Evolutionary conservation across 2,888 invertebrate genomes (phyloP), one percentile per base, ranked within the genome.

Genomic region (Cryptus viduatorius): DNA sequence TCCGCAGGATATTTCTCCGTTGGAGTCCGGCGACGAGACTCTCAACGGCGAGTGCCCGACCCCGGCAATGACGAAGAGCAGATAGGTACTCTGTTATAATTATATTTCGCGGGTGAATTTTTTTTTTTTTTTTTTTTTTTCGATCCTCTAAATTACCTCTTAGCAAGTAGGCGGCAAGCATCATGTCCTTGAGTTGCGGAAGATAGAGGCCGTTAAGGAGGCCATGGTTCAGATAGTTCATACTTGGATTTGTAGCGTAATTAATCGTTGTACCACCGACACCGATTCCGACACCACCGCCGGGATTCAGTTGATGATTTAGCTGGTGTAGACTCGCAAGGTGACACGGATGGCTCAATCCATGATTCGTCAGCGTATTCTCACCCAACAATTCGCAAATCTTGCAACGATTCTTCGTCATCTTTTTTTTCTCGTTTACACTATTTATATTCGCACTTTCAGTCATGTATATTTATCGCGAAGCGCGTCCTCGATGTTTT

Each of bases 141-240:
- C 48, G 59, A 75, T 56, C 46, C 76, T 69, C 64, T 44, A 59
- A 83, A 84, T 82, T 87, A 96, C 96, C 96, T 96, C 95, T 94
- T 89, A 96, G 94, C 92, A 96, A 94, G 94, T 95, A 96, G 89
- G 96, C 95, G 86, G 95, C 95, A 89, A 96, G 94, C 94, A 96
- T 95, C 94, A 96, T 95, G 93, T 96, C 95, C 94, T 95, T 95
- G 90, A 96, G 94, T 92, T 95, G 95, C 80, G 95, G 95, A 90
- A 95, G 92, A 91, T 95, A 94, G 87, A 95, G 94, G 79, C 95
- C 94, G 89, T 91, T 90, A 75, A 92, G 87, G 79, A 92, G 85
- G 48, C 91, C 91, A 82, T 92, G 90, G 86, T 91, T 92, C 88
- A 87, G 83, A 80, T 88, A 88, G 85, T 87, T 87, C 80, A 86